Conservation (phyloP, 2,113 vertebrate species). For the Aptenodytes patagonicus region DNA sequence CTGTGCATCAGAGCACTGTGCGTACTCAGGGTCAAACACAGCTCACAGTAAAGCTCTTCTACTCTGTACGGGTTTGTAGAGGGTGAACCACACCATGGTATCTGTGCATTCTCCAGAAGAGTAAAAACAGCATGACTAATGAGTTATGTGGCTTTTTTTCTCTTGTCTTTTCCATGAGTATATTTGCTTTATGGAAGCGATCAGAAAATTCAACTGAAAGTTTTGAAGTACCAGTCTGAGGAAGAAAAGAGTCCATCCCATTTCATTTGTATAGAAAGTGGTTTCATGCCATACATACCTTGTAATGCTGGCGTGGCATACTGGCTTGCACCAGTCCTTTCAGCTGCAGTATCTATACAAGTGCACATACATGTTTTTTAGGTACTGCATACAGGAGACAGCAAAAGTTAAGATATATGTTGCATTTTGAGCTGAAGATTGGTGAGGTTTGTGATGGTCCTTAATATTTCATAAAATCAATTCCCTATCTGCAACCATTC, state of each 20-base stretch:
- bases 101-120: background rate
- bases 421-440: background rate
- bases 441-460: background rate
- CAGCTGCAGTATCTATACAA: background rate
- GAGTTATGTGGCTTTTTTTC: background rate
- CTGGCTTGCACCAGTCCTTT: background rate
- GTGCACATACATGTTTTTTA: background rate
- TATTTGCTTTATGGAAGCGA: background rate
- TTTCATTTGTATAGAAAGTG: background rate
- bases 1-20: background rate
- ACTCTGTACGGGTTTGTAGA: rapidly evolving
- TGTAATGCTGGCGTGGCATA: background rate
- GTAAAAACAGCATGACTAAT: background rate
- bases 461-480: background rate
- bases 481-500: background rate
- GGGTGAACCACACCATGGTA: background rate
- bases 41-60: background rate
- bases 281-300: background rate
- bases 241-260: background rate
- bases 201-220: background rate
- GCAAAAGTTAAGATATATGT: background rate
- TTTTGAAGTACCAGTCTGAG: background rate
- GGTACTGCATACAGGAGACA: background rate
- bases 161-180: background rate
- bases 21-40: background rate